Conservation (phyloP, 2,113 vertebrate species). For the Ascaphus truei region DNA sequence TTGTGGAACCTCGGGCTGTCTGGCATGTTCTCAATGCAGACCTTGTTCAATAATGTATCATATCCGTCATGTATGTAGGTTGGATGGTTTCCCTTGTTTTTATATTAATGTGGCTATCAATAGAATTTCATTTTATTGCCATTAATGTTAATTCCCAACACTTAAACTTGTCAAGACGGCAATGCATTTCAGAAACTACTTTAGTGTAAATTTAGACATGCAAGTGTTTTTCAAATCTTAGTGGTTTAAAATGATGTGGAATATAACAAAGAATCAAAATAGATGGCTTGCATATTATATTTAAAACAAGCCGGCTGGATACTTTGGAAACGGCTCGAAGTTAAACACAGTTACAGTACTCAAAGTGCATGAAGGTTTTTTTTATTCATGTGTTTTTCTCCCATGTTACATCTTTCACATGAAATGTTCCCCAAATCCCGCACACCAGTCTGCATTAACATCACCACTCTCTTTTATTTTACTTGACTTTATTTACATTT, state of each 20-base stretch:
- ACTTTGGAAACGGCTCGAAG: neutral
- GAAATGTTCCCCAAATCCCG: neutral
- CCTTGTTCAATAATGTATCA: slow-evolving; percentile 38
- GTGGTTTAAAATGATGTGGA: neutral
- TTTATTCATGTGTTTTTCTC: neutral
- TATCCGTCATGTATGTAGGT: slow-evolving; percentile 24
- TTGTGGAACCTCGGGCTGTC: slow-evolving; percentile 6
- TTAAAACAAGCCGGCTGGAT: neutral
- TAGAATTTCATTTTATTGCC: neutral
- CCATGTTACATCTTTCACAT: slow-evolving; percentile 3
- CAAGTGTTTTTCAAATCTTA: neutral
- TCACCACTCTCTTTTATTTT: slow-evolving; percentile 4
- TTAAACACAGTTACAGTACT: neutral
- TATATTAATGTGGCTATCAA: neutral
- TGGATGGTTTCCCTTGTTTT: slow-evolving; percentile 33
- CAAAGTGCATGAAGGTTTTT: neutral
- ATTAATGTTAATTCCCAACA: slow-evolving; percentile 14
- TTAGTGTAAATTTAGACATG: neutral
- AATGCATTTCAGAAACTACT: neutral
- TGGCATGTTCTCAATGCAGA: slow-evolving; percentile 17
- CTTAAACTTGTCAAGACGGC: neutral
- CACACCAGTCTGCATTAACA: slow-evolving; percentile 12
- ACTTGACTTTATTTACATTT: slow-evolving; percentile 9
- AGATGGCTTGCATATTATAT: neutral
- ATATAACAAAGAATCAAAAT: neutral